Conservation (phyloP, 2,113 vertebrate genomes). For the Sakesphorus luctuosus region DNA sequence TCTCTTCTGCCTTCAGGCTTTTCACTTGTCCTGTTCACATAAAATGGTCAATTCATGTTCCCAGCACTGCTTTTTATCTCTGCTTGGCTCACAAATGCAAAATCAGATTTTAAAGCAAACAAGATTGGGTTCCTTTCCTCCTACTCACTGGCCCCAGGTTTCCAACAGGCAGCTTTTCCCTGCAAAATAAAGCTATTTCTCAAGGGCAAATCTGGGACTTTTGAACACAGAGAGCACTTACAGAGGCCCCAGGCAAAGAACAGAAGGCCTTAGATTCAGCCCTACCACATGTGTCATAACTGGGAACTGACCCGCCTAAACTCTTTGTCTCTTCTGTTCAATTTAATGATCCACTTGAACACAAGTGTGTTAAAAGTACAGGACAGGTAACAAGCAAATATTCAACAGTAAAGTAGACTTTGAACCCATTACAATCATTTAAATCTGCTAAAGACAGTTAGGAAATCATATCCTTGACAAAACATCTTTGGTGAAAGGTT, state of each 20-base stretch:
- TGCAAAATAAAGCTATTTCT: neutral
- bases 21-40: neutral
- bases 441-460: neutral
- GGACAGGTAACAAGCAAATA: neutral
- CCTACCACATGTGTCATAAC: neutral
- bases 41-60: neutral
- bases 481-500: neutral
- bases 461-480: neutral
- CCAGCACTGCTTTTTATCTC: neutral
- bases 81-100: neutral
- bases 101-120: neutral
- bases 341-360: neutral
- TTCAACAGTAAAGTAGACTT: rapidly evolving
- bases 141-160: neutral
- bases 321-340: neutral
- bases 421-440: neutral
- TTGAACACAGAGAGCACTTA: neutral
- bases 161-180: neutral
- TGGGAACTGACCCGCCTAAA: neutral
- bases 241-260: neutral
- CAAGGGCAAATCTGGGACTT: neutral
- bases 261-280: neutral
- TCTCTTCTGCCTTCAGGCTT: neutral
- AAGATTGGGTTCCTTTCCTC: neutral
- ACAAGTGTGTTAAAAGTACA: neutral